Conservation (phyloP, 2,797 vertebrate genomes). For the Dendrocincla fuliginosa region DNA sequence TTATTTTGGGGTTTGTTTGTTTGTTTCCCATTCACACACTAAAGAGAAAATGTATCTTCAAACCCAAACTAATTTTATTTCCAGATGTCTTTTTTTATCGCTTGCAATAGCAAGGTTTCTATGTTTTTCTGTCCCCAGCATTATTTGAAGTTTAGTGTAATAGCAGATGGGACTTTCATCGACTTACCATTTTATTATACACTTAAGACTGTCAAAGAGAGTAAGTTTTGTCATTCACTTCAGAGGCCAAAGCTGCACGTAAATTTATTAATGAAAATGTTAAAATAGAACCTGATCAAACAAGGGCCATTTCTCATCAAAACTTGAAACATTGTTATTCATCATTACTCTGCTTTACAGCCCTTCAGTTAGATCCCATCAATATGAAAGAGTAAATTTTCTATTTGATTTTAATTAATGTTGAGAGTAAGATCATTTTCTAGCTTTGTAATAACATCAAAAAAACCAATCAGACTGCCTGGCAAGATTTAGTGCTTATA, state of each 20-base stretch:
- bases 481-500: background rate
- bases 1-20: background rate
- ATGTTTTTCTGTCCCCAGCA: background rate
- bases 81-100: background rate
- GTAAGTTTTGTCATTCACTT: background rate
- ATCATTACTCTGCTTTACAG: background rate
- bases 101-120: background rate
- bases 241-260: background rate
- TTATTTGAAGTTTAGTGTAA: background rate
- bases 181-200: background rate
- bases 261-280: background rate
- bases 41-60: background rate
- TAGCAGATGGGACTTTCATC: background rate
- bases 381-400: background rate
- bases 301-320: background rate
- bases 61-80: background rate
- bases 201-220: background rate
- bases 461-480: background rate
- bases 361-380: background rate
- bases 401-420: constrained; percentile 28
- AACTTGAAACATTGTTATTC: background rate
- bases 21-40: background rate
- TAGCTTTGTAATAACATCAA: constrained; percentile 5
- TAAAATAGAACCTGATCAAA: background rate
- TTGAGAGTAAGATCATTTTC: background rate